Evolutionary conservation across 2,797 vertebrate species (phyloP).

Genomic region (Microhierax caerulescens): DNA sequence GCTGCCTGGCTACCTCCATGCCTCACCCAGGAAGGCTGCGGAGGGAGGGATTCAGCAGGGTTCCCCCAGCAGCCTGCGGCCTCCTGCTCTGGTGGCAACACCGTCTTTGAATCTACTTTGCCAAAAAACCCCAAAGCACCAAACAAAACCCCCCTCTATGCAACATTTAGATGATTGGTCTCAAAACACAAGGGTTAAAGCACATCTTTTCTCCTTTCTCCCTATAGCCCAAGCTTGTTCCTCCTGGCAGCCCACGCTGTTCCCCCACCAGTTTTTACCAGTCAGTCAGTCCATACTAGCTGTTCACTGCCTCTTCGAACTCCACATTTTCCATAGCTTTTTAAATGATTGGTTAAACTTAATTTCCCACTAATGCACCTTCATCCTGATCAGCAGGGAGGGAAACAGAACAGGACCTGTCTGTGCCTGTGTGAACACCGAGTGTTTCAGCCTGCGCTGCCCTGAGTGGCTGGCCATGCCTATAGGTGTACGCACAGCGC

Average conservation of each 20-base stretch:
- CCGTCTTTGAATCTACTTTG: not conserved
- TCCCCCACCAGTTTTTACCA: not conserved
- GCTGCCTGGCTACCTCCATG: not conserved
- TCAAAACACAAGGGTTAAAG: not conserved
- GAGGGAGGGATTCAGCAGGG: not conserved
- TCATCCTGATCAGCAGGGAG: not conserved
- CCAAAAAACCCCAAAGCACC: not conserved
- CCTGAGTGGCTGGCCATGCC: not conserved
- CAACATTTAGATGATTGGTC: not conserved
- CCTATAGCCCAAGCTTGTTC: not conserved
- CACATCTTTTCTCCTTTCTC: not conserved
- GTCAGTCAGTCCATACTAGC: not conserved
- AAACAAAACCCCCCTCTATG: not conserved
- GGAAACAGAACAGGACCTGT: not conserved
- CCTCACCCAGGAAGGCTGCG: not conserved
- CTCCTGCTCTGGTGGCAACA: not conserved
- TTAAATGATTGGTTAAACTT: not conserved
- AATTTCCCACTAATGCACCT: not conserved
- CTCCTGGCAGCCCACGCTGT: not conserved
- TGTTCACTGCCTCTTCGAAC: not conserved
- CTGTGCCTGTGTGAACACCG: not conserved
- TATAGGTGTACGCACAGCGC: fast-evolving
- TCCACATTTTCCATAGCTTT: not conserved
- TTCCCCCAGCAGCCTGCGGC: not conserved
- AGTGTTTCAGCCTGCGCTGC: not conserved